phyloP scores from a whole-genome alignment of 2,113 vertebrate species.

The Strix uralensis region DNA sequence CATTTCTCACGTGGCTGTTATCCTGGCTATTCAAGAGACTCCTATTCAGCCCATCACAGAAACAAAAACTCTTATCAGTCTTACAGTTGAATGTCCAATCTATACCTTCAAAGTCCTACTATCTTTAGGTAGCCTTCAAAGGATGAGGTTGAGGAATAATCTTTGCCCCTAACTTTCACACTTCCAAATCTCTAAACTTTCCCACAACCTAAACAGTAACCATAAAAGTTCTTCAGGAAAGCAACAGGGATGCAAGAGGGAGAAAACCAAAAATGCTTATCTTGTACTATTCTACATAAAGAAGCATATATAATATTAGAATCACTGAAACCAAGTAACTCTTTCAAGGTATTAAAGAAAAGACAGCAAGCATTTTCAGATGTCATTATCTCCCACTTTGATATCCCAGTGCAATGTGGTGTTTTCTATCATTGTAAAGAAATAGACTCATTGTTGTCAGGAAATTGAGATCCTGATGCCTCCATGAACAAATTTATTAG shows the following conservation, averaged over 20 bases:
- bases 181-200: not conserved
- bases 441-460: not conserved
- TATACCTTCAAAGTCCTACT: not conserved
- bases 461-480: not conserved
- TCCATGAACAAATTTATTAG: not conserved
- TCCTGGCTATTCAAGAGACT: not conserved
- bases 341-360: not conserved
- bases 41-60: not conserved
- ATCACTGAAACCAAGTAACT: not conserved
- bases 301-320: not conserved
- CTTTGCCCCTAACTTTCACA: not conserved
- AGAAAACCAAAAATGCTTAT: not conserved
- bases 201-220: not conserved
- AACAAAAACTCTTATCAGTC: not conserved
- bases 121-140: not conserved
- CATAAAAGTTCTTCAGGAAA: not conserved
- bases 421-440: not conserved
- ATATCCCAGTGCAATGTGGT: not conserved
- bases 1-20: not conserved
- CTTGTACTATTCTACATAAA: not conserved
- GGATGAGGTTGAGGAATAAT: not conserved
- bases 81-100: not conserved
- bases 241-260: not conserved
- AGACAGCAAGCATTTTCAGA: not conserved
- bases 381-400: constrained; percentile 1